A percentile compares a stretch with the other conserved stretches of the same genome.
phyloP scores from a whole-genome alignment of 2,888 invertebrate genomes.

The Neocrepidodera transversa region DNA sequence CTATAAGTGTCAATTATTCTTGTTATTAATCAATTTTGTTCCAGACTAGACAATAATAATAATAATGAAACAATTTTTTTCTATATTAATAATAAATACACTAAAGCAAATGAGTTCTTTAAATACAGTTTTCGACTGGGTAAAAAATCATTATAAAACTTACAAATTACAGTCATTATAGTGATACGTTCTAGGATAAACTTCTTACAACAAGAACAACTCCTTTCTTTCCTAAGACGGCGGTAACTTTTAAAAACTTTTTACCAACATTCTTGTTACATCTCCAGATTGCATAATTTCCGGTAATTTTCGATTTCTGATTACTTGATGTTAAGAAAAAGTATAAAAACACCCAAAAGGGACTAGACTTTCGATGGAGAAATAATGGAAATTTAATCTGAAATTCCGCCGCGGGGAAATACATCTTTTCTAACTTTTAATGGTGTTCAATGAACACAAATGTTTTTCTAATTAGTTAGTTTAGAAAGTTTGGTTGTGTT shows the following conservation, averaged over 20 bases:
- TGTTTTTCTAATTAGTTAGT: slow-evolving; percentile 24
- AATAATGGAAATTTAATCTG: slow-evolving; percentile 23
- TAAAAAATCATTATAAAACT: too few species aligned
- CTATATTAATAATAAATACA: too few species aligned
- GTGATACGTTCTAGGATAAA: too few species aligned
- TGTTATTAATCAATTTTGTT: too few species aligned
- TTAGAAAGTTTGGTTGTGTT: slow-evolving; percentile 6
- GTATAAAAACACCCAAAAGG: slow-evolving; percentile 1
- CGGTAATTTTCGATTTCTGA: background rate
- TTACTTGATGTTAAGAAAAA: slow-evolving; percentile 2
- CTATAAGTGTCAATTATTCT: too few species aligned
- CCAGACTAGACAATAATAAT: too few species aligned
- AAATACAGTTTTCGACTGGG: too few species aligned
- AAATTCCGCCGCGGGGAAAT: slow-evolving; percentile 14
- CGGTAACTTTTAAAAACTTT: background rate
- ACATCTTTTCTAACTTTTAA: slow-evolving; percentile 23
- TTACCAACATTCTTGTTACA: slow-evolving; percentile 1
- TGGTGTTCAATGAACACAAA: slow-evolving; percentile 25
- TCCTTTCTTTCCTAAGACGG: too few species aligned
- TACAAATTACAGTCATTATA: too few species aligned
- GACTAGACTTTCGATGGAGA: slow-evolving; percentile 19
- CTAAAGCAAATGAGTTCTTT: too few species aligned
- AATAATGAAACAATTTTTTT: too few species aligned
- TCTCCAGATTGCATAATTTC: slow-evolving; percentile 2
- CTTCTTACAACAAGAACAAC: too few species aligned